Conservation (phyloP, 2,113 vertebrate species). For the Ploceus nigricollis region DNA sequence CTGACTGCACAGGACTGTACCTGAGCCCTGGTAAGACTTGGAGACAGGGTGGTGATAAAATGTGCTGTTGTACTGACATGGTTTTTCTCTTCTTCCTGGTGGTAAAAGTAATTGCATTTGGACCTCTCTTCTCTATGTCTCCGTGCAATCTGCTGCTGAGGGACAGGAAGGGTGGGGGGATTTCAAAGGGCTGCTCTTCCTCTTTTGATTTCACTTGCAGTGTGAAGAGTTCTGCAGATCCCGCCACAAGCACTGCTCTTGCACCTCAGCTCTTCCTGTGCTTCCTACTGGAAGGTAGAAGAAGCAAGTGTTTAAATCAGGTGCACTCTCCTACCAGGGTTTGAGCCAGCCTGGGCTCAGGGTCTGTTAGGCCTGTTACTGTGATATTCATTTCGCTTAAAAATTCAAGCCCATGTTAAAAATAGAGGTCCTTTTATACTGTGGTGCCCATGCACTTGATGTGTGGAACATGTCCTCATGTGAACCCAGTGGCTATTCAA, state of each 20-base stretch:
- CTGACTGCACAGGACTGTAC: not conserved
- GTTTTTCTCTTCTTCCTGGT: not conserved
- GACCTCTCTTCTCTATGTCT: not conserved
- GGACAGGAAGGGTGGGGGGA: not conserved
- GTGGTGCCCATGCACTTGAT: not conserved
- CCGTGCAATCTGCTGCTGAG: not conserved
- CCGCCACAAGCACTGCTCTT: not conserved
- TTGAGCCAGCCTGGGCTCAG: not conserved
- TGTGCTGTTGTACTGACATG: not conserved
- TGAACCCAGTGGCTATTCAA: slow-evolving; percentile 5
- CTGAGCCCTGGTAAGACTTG: not conserved
- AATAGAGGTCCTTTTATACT: not conserved
- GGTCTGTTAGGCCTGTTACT: not conserved
- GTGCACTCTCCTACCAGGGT: not conserved
- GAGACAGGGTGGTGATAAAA: not conserved
- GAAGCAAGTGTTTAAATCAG: not conserved
- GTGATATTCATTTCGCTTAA: not conserved
- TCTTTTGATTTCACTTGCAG: not conserved
- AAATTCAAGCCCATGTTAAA: not conserved
- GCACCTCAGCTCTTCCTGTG: not conserved
- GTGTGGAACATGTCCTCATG: not conserved
- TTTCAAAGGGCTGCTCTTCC: not conserved
- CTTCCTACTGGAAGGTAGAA: not conserved
- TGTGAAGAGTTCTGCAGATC: not conserved
- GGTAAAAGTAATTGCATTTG: not conserved